phyloP scores from a whole-genome alignment of 2,113 vertebrate genomes.

The Varanus salvator region DNA sequence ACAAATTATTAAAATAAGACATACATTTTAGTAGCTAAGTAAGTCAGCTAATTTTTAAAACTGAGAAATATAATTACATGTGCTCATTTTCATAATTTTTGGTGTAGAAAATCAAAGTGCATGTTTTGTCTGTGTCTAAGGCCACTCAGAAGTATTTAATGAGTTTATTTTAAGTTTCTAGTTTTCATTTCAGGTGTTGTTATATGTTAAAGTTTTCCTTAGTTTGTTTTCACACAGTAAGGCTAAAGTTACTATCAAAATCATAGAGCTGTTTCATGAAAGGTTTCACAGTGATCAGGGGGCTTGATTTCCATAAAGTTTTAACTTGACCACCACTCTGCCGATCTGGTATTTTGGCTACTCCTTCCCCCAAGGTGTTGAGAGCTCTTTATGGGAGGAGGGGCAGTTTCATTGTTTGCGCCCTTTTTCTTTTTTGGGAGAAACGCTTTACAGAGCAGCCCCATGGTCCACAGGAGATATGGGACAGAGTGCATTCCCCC shows the following conservation, averaged over 20 bases:
- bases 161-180: constrained; percentile 42
- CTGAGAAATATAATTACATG: constrained; percentile 68
- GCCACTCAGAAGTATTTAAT: constrained; percentile 49
- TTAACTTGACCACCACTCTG: constrained; percentile 65
- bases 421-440: not conserved
- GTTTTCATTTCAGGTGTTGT: constrained; percentile 30
- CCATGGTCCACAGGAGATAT: no score
- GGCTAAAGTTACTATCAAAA: constrained; percentile 49
- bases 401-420: not conserved
- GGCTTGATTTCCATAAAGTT: constrained; percentile 20
- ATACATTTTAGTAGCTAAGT: constrained; percentile 66
- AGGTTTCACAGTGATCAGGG: constrained; percentile 52
- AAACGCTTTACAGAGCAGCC: no score
- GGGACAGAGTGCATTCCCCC: no score
- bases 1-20: constrained; percentile 75
- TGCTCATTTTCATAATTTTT: constrained; percentile 64
- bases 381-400: constrained; percentile 17
- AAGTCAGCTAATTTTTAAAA: constrained; percentile 68
- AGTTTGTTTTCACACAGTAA: constrained; percentile 45
- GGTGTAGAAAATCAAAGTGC: constrained; percentile 62
- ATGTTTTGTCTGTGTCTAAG: constrained; percentile 55
- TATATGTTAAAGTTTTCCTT: constrained; percentile 14
- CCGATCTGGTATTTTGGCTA: constrained; percentile 55
- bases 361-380: constrained; percentile 56
- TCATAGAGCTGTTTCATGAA: constrained; percentile 52